A percentile compares a stretch with the other conserved stretches of the same genome.
These are phyloP conservation scores for Cydia strobilella DNA, from an alignment of 1,140 invertebrate species.

Conservation along the genomic window DNA sequence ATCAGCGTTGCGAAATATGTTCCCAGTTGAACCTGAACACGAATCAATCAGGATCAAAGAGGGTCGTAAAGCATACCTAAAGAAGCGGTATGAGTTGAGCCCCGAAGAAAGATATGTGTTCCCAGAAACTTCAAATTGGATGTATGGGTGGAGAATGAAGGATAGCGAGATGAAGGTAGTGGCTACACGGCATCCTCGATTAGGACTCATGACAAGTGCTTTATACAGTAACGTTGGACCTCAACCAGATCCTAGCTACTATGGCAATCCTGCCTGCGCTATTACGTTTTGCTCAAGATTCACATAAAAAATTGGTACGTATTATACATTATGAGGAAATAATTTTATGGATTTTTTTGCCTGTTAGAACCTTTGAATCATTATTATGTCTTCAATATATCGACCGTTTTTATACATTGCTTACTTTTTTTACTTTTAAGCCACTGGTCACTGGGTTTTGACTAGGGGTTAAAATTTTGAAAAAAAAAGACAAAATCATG, in stretches of 20 bases:
- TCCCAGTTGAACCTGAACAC: not conserved
- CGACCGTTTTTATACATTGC: too few species aligned
- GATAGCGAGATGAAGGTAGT: slow-evolving; percentile 33
- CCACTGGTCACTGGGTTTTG: too few species aligned
- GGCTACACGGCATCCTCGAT: slow-evolving; percentile 23
- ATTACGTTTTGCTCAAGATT: not conserved
- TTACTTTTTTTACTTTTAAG: too few species aligned
- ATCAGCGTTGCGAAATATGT: slow-evolving; percentile 5
- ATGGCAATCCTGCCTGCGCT: not conserved
- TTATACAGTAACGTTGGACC: slow-evolving; percentile 31
- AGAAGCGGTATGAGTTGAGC: slow-evolving; percentile 26
- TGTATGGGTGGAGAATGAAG: slow-evolving; percentile 39
- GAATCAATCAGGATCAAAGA: slow-evolving; percentile 12
- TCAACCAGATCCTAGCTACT: slow-evolving; percentile 35
- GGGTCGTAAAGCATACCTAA: slow-evolving; percentile 35
- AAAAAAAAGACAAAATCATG: not conserved
- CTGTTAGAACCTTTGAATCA: too few species aligned
- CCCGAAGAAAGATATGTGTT: slow-evolving; percentile 40
- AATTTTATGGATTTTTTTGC: not conserved
- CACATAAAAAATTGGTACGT: not conserved
- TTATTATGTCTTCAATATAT: too few species aligned
- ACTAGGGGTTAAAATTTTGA: too few species aligned
- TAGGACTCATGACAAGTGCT: not conserved
- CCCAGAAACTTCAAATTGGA: slow-evolving; percentile 36
- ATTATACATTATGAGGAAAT: not conserved